phyloP scores from a whole-genome alignment of 1,140 invertebrate species.

The Liolophura sinensis region DNA sequence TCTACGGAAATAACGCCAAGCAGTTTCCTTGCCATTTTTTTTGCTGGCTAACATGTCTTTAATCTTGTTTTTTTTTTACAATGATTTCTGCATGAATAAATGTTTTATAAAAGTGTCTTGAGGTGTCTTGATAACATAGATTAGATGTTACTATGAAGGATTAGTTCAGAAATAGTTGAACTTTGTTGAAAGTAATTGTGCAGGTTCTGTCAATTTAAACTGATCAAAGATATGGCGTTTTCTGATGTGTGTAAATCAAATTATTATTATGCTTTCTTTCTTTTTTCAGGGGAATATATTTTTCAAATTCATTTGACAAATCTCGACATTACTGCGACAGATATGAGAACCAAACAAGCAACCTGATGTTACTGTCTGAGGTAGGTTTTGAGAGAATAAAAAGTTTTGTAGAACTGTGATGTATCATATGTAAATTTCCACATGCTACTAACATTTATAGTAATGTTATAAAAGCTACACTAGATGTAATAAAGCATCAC shows the following conservation, averaged over 20 bases:
- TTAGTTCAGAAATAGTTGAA: background rate
- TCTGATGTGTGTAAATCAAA: background rate
- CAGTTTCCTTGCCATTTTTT: too few species aligned
- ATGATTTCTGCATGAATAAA: background rate
- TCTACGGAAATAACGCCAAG: too few species aligned
- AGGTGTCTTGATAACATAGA: background rate
- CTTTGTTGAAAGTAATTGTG: slow-evolving; percentile 5
- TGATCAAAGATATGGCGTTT: background rate
- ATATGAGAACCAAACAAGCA: slow-evolving; percentile 25
- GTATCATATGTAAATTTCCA: too few species aligned
- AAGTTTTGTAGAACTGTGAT: too few species aligned
- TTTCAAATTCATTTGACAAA: slow-evolving; percentile 57
- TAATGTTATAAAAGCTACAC: too few species aligned
- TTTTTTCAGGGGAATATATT: slow-evolving; percentile 57
- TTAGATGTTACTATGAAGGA: background rate
- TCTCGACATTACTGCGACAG: slow-evolving; percentile 46
- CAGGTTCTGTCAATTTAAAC: background rate
- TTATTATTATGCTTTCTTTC: slow-evolving; percentile 13
- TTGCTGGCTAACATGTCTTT: too few species aligned
- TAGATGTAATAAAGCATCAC: background rate
- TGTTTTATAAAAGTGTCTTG: background rate
- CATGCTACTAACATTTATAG: too few species aligned
- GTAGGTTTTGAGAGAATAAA: slow-evolving; percentile 32
- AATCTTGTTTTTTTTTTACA: too few species aligned
- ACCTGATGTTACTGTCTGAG: slow-evolving; percentile 50